These are phyloP conservation scores for Panulirus ornatus DNA, from an alignment of 1,140 invertebrate genomes.

Conservation along the genomic window DNA sequence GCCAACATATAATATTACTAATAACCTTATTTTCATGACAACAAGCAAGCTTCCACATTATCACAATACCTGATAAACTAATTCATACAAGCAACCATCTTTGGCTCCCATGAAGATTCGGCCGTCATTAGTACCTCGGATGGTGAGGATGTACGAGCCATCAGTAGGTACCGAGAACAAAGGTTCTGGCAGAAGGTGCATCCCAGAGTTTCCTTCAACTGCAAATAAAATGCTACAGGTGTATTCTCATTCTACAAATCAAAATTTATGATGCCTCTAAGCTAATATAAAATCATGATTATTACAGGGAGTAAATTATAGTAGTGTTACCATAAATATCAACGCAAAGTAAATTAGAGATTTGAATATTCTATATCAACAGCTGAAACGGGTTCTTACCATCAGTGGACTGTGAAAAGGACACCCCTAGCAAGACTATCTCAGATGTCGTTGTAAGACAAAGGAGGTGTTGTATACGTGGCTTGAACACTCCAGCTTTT, in stretches of 20 bases:
- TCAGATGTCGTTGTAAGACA: constrained; percentile 95
- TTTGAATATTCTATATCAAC: not conserved
- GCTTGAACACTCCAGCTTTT: constrained; percentile 91
- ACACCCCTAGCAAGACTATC: constrained; percentile 92
- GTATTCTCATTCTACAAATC: no score
- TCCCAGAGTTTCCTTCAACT: constrained; percentile 83
- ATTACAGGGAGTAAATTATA: no score
- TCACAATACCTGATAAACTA: constrained; percentile 84
- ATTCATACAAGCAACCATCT: constrained; percentile 97
- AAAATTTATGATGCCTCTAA: no score
- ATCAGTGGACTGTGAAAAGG: constrained; percentile 80
- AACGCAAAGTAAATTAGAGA: not conserved
- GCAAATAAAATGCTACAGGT: constrained; percentile 44
- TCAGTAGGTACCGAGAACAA: constrained; percentile 96
- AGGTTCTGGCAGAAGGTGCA: constrained; percentile 95
- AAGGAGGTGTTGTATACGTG: constrained; percentile 94
- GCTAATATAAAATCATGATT: no score
- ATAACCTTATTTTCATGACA: no score
- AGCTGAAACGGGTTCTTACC: constrained; percentile 77
- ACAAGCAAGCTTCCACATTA: no score
- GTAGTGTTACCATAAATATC: no score
- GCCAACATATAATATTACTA: no score
- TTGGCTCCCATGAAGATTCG: constrained; percentile 96
- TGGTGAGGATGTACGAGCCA: constrained; percentile 90
- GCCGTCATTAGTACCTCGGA: constrained; percentile 89